Base-by-base conservation (phyloP, 2,113 vertebrate genomes). In the Oreotragus oreotragus region DNA sequence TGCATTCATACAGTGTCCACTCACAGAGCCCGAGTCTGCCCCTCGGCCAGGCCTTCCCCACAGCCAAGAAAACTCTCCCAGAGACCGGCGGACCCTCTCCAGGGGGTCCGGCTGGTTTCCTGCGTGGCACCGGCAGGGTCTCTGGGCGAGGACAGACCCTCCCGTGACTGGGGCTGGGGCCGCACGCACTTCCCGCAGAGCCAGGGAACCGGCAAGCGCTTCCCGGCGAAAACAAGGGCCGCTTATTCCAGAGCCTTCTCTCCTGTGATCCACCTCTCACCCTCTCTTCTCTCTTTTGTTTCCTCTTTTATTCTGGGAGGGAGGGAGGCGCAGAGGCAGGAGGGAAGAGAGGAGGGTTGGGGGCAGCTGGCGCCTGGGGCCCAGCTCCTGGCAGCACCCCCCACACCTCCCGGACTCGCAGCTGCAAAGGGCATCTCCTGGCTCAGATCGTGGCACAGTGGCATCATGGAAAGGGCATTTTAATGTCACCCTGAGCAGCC, bases 401-500 rank as follows among this genome's bases (percentile, higher is more conserved):
- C 66, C 57, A 45, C 21, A 1, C 21, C 33, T 16, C 39, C 30
- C 0, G 28, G 73, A 79, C 84, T 81, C 15, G 27, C 14, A 15
- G 39, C 60, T 77, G 47, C 53, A 39, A 10, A 90, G 58, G 33
- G 96, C 66, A 30, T 64, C 94, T 91, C 77, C 33, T 39, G 15
- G 94, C 84, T 60, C 90, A 53, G 45, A 92, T 84, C 7, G 5
- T 39, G 94, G 85, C 98, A 98, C 98, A 36, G 89, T 53, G 14
- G 47, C 97, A 45, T 94, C 28, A 19, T 25, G 0, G 33, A 94
- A 98, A 98, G 98, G 98, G 97, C 98, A 16, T 96, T 98, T 97
- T 98, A 98, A 98, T 98, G 98, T 98, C 98, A 98, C 98, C 57
- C 21, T 7, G 55, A 25, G 43, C 91, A 77, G 94, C 91, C 15